Conservation (phyloP, 2,888 invertebrate genomes). For the Seladonia tumulorum region DNA sequence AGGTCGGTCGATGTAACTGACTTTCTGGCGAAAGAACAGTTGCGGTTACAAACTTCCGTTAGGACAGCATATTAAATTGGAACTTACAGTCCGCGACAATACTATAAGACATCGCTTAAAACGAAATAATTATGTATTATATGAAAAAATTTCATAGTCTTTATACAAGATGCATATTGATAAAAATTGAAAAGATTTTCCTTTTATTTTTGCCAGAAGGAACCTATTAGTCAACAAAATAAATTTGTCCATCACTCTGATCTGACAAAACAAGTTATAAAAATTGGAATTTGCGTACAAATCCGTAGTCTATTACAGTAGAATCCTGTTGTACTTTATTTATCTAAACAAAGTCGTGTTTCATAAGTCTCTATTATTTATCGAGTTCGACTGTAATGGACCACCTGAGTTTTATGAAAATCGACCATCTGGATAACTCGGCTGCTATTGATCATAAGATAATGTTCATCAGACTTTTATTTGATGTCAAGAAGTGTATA, state of each 20-base stretch:
- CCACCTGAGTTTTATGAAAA: too few species aligned
- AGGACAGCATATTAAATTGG: background rate
- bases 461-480: background rate
- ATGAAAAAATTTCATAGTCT: too few species aligned
- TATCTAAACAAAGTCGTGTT: background rate
- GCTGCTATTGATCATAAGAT: background rate
- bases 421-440: too few species aligned
- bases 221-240: background rate
- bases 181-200: background rate
- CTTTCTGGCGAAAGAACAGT: background rate
- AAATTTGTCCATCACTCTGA: background rate
- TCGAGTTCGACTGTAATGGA: too few species aligned
- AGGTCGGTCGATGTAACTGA: conserved; percentile 43
- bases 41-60: background rate
- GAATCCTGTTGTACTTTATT: background rate
- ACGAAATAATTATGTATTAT: too few species aligned
- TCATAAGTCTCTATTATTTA: background rate
- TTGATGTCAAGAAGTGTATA: too few species aligned
- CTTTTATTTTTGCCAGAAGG: background rate
- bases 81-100: too few species aligned
- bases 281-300: background rate
- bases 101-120: too few species aligned
- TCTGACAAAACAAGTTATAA: background rate
- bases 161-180: too few species aligned
- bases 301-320: background rate